Conservation (phyloP, 1,140 invertebrate genomes). For the Laupala kohalensis region DNA sequence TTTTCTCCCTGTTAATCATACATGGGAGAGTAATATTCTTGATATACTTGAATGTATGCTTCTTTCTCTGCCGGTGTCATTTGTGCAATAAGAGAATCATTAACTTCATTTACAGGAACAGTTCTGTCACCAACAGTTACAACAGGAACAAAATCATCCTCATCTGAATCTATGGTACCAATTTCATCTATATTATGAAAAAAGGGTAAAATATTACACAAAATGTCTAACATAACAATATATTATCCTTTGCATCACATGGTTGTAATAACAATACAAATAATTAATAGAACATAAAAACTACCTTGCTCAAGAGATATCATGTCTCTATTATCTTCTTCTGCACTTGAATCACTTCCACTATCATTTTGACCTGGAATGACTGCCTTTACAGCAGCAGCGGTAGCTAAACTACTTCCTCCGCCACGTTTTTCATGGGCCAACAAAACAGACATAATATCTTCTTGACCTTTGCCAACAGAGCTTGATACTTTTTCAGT, state of each 20-base stretch:
- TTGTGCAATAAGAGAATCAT: conserved; percentile 69
- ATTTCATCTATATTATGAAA: conserved; percentile 42
- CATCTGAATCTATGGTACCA: conserved; percentile 69
- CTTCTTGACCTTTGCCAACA: conserved; percentile 54
- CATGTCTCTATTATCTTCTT: conserved; percentile 45
- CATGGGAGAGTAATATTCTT: conserved; percentile 83
- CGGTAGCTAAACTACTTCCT: conserved; percentile 17
- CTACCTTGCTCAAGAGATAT: conserved; percentile 35
- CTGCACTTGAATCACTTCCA: conserved; percentile 62
- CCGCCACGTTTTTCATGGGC: conserved; percentile 73
- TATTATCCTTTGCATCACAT: not conserved
- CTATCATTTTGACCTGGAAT: conserved; percentile 24
- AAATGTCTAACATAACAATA: conserved; percentile 5
- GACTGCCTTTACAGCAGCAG: conserved; percentile 16
- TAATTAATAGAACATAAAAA: conserved; percentile 14
- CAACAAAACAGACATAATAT: conserved; percentile 82
- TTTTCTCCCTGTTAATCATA: conserved; percentile 36
- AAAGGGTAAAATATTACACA: not conserved
- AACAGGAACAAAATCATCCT: conserved; percentile 69
- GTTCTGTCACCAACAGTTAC: conserved; percentile 67
- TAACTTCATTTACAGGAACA: conserved; percentile 66
- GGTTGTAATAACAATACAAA: not conserved
- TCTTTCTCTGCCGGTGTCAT: conserved; percentile 91
- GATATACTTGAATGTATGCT: conserved; percentile 84
- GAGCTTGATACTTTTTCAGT: not conserved